Base-by-base conservation (phyloP, 2,113 vertebrate species). In the Geothlypis trichas region DNA sequence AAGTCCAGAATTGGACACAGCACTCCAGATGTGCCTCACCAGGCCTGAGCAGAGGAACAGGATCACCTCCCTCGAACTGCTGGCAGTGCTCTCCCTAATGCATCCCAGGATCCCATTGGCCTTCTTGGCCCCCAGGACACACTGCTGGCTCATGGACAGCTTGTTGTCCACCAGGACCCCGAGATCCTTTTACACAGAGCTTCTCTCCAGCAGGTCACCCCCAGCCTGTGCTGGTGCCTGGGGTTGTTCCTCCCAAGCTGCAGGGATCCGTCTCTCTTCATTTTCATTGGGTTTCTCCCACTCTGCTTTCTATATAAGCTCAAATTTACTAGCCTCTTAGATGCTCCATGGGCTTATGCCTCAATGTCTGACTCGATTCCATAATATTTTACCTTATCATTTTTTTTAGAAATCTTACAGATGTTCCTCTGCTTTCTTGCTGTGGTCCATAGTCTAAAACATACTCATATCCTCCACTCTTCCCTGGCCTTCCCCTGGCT, bases 41-140 rank as follows among this genome's bases (percentile, higher is more conserved):
- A 73, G 31, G 21, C 4, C 51, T 7, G 5, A 44, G 33, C 2
- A 33, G 18, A 66, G 22, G 15, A 33, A 0, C 44, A 52, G 22
- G 15, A 52, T 74, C 37, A 22, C 27, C 17, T 15, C 42, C 5
- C 11, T 49, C 0, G 0, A 6, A 15, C 35, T 66, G 5, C 35
- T 2, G 67, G 7, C 24, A 65, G 4, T 33, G 31, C 5, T 66
- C 2, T 66, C 28, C 33, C 31, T 51, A 13, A 1, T 13, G 41
- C 41, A 41, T 15, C 15, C 3, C 18, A 51, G 27, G 10, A 19
- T 33, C 10, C 22, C 15, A 9, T 0, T 37, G 59, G 4, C 15
- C 15, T 57, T 44, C 59, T 28, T 72, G 58, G 31, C 7, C 57
- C 18, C 5, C 37, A 13, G 35, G 26, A 3, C n/a, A 54, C n/a